Percentiles rank a stretch among this genome's conserved stretches.
These are phyloP conservation scores for Drosophila kikkawai DNA, from an alignment of 1,140 invertebrate genomes.

Conservation along the genomic window DNA sequence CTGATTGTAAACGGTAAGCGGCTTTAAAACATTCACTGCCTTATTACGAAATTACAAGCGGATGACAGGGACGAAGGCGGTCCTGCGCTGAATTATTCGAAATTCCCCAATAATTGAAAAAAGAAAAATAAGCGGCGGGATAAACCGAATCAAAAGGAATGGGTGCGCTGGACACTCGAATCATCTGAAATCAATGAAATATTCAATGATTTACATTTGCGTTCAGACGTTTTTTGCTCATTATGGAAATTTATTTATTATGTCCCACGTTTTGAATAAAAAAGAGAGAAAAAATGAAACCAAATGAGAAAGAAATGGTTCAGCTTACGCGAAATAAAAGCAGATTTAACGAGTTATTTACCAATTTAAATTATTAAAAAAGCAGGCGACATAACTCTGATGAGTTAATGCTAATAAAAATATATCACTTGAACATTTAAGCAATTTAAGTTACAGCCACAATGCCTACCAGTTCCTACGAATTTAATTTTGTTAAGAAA, in stretches of 20 bases:
- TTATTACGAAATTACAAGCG: constrained; percentile 78
- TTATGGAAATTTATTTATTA: constrained; percentile 44
- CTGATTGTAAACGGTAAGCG: constrained; percentile 66
- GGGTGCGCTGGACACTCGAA: constrained; percentile 15
- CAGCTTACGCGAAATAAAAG: constrained; percentile 19
- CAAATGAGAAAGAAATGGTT: constrained; percentile 9
- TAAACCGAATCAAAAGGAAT: not conserved
- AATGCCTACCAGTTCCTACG: too few species aligned
- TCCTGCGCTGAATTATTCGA: constrained; percentile 62
- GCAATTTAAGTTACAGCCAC: too few species aligned
- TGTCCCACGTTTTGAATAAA: constrained; percentile 15
- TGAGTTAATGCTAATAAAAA: not conserved
- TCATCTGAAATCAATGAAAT: constrained; percentile 48
- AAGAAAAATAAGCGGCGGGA: constrained; percentile 4
- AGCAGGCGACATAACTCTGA: not conserved
- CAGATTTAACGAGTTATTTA: constrained; percentile 15
- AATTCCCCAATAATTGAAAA: constrained; percentile 66
- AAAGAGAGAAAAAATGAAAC: constrained; percentile 3
- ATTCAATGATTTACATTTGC: constrained; percentile 27
- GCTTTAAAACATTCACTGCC: constrained; percentile 74
- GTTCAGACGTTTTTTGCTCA: constrained; percentile 29
- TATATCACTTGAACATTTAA: not conserved
- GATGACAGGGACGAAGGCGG: constrained; percentile 60
- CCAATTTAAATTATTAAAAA: constrained; percentile 15
- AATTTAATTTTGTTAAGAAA: too few species aligned